A percentile compares a stretch with the other conserved stretches of the same genome.
These are phyloP conservation scores for Aramus guarauna DNA, from an alignment of 2,113 vertebrate species.

Conservation along the genomic window DNA sequence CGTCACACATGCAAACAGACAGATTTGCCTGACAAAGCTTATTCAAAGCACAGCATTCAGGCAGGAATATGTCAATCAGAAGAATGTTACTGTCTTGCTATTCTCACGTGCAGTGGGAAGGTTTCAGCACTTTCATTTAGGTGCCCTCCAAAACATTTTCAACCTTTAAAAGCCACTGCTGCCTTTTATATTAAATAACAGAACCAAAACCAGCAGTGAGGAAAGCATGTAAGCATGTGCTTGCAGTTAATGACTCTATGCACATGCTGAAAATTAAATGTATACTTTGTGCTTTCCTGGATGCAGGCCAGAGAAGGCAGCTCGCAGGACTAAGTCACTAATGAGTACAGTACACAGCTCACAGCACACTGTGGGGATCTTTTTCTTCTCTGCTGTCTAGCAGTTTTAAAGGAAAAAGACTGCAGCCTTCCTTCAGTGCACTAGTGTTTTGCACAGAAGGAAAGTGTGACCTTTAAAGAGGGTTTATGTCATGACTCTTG, in stretches of 20 bases:
- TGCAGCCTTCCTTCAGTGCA: background rate
- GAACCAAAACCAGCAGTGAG: background rate
- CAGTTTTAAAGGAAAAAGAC: background rate
- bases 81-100: background rate
- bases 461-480: background rate
- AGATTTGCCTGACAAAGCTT: background rate
- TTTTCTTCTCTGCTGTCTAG: background rate
- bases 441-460: background rate
- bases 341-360: background rate
- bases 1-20: background rate
- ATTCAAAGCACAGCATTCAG: background rate
- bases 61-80: background rate
- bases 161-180: background rate
- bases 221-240: background rate
- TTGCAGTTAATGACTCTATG: background rate
- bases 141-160: background rate
- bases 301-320: background rate
- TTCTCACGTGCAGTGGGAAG: background rate
- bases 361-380: background rate
- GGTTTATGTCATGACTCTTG: background rate
- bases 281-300: slow-evolving; percentile 27
- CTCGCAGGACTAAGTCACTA: background rate
- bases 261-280: slow-evolving; percentile 46
- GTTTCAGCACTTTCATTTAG: background rate
- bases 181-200: background rate